Evolutionary conservation across 2,113 vertebrate genomes (phyloP).

Genomic region (Meles meles): DNA sequence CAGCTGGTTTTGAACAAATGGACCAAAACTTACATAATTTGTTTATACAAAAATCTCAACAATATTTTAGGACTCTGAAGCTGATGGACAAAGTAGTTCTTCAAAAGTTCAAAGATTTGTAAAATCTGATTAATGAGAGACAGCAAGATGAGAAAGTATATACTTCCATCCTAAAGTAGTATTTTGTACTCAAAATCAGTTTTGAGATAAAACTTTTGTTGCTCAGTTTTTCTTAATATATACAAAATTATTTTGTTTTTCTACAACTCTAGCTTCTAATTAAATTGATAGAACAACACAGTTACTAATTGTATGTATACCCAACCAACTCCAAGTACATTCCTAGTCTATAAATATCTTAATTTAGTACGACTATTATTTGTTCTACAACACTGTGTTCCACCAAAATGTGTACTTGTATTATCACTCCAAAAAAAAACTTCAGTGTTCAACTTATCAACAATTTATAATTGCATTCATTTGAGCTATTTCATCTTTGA

Average conservation of each 20-base stretch:
- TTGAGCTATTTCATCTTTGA: not conserved
- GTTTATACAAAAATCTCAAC: slow-evolving; percentile 1
- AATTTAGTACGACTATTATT: slow-evolving; percentile 53
- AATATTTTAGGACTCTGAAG: not conserved
- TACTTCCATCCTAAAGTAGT: not conserved
- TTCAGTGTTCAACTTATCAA: slow-evolving; percentile 28
- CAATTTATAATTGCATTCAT: not conserved
- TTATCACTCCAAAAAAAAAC: not conserved
- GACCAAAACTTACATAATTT: not conserved
- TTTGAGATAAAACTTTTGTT: slow-evolving; percentile 19
- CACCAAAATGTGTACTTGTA: slow-evolving; percentile 32
- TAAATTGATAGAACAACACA: not conserved
- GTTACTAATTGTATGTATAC: slow-evolving; percentile 41
- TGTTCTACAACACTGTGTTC: slow-evolving; percentile 41
- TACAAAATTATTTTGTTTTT: slow-evolving; percentile 29
- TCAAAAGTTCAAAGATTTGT: slow-evolving; percentile 13
- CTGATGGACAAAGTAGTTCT: slow-evolving; percentile 7
- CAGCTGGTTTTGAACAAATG: slow-evolving; percentile 46
- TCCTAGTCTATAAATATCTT: slow-evolving; percentile 39
- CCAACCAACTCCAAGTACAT: slow-evolving; percentile 48
- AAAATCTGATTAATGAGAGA: not conserved
- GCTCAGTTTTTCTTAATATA: not conserved
- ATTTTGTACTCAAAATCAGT: not conserved
- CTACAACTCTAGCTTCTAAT: not conserved
- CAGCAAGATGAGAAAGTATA: not conserved